These are phyloP conservation scores for Fopius arisanus DNA, from an alignment of 1,140 invertebrate species.

Conservation along the genomic window DNA sequence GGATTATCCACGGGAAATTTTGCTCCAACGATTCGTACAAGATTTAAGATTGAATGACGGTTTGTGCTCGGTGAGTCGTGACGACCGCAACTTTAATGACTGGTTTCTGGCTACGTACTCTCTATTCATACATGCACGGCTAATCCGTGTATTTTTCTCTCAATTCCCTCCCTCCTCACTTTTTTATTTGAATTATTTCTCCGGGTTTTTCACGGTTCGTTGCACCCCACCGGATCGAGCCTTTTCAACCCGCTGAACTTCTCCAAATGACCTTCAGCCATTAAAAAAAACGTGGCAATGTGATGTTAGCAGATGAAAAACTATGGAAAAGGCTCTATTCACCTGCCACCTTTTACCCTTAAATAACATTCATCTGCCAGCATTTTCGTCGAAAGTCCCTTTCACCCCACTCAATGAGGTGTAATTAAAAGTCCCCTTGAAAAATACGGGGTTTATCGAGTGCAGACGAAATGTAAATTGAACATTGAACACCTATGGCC, in stretches of 20 bases:
- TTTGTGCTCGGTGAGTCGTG: slow-evolving; percentile 4
- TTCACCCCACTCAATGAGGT: background rate
- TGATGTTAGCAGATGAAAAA: background rate
- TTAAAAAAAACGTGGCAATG: background rate
- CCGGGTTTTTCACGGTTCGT: background rate
- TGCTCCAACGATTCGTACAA: slow-evolving; percentile 8
- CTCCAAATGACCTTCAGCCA: background rate
- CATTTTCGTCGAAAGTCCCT: too few relatives aligned
- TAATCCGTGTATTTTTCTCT: slow-evolving; percentile 17
- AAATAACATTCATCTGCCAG: background rate
- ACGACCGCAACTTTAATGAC: slow-evolving; percentile 12
- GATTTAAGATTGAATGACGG: slow-evolving; percentile 11
- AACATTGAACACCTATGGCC: background rate
- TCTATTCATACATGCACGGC: slow-evolving; percentile 6
- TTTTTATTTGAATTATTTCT: slow-evolving; percentile 13
- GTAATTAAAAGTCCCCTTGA: background rate
- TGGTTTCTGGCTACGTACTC: background rate
- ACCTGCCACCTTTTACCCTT: background rate
- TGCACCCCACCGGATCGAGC: background rate
- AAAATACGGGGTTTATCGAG: background rate
- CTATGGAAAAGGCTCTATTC: background rate
- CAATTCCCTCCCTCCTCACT: background rate
- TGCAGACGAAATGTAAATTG: background rate
- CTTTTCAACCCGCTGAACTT: slow-evolving; percentile 6
- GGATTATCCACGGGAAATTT: slow-evolving; percentile 13